phyloP scores from a whole-genome alignment of 2,888 invertebrate genomes.

The Polylopha cassiicola region DNA sequence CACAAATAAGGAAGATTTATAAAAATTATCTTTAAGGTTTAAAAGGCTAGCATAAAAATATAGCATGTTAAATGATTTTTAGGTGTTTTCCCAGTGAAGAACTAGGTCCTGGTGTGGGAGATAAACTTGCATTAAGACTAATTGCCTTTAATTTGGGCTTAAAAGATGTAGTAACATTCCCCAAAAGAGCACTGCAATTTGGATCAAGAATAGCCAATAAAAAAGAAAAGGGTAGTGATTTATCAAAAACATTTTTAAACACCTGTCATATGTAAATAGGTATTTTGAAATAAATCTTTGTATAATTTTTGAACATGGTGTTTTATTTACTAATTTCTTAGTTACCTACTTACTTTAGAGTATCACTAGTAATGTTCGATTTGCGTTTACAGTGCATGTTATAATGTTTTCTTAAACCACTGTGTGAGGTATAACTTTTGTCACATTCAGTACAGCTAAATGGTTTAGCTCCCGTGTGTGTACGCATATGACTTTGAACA shows the following conservation, averaged over 20 bases:
- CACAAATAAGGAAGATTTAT: too few species aligned
- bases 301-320: neutral
- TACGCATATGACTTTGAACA: conserved; percentile 35
- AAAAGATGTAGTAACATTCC: conserved; percentile 79
- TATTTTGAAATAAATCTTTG: conserved; percentile 4
- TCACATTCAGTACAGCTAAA: conserved; percentile 34
- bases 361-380: too few species aligned
- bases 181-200: conserved; percentile 97
- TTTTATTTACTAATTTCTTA: conserved; percentile 2
- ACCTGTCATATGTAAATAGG: too few species aligned
- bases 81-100: conserved; percentile 78
- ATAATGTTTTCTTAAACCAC: conserved; percentile 38
- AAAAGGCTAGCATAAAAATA: too few species aligned
- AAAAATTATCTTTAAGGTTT: neutral
- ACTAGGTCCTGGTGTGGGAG: conserved; percentile 89
- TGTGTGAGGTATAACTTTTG: conserved; percentile 37
- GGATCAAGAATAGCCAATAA: conserved; percentile 96
- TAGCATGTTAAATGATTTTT: conserved; percentile 30
- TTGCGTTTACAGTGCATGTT: conserved; percentile 26
- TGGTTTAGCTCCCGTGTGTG: conserved; percentile 37
- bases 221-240: conserved; percentile 90
- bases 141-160: conserved; percentile 83
- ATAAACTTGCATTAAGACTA: conserved; percentile 91
- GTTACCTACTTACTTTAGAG: too few species aligned
- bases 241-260: conserved; percentile 72